Evolutionary conservation across 2,797 vertebrate genomes (phyloP).

Genomic region (Enteromius afrohamiltoni): DNA sequence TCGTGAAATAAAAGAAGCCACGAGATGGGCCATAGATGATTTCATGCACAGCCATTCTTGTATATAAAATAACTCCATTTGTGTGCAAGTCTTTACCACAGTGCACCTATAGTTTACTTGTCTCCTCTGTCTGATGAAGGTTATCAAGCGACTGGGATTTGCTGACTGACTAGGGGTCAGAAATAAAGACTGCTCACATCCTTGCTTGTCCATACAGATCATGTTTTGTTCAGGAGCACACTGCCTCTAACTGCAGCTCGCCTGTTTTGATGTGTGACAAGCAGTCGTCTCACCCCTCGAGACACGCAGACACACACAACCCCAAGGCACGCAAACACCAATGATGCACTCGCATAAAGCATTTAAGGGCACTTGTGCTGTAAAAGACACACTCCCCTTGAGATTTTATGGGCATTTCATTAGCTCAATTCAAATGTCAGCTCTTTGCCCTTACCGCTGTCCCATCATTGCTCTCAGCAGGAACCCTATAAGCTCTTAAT

Average conservation of each 20-base stretch:
- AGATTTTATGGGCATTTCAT: slow-evolving; percentile 25
- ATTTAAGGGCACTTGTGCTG: slow-evolving; percentile 20
- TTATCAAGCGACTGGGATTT: not conserved
- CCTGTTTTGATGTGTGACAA: slow-evolving; percentile 51
- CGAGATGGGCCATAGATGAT: not conserved
- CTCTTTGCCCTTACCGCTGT: slow-evolving; percentile 16
- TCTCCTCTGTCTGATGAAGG: not conserved
- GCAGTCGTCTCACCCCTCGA: slow-evolving; percentile 24
- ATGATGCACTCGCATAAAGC: not conserved
- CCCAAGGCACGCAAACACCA: not conserved
- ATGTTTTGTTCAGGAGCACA: not conserved
- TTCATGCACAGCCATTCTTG: not conserved
- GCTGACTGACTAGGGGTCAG: not conserved
- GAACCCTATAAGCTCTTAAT: slow-evolving; percentile 52
- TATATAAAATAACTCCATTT: not conserved
- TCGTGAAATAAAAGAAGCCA: not conserved
- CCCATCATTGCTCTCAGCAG: slow-evolving; percentile 39
- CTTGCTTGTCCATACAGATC: slow-evolving; percentile 14
- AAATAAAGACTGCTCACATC: slow-evolving; percentile 1
- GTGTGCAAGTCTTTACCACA: not conserved
- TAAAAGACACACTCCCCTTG: slow-evolving; percentile 13
- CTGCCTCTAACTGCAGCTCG: not conserved
- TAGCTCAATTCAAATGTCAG: slow-evolving; percentile 34
- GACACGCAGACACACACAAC: slow-evolving; percentile 21
- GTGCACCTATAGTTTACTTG: not conserved